Base-by-base conservation (phyloP, 1,140 invertebrate species). In the Battus philenor region DNA sequence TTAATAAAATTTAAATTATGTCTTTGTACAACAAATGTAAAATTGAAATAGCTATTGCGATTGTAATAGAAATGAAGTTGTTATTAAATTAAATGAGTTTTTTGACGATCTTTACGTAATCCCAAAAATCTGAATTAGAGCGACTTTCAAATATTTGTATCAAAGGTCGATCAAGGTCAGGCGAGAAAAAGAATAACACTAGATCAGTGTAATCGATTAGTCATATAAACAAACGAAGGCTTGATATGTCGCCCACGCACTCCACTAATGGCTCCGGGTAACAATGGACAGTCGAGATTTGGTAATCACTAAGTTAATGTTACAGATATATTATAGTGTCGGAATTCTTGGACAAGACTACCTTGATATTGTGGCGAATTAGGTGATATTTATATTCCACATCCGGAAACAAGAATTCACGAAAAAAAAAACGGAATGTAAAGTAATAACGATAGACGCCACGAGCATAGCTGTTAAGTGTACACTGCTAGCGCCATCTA, bases 311-410 rank as follows among this genome's bases (percentile, higher is more conserved):
- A 11, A 18, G 15, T n/a, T 32, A 32, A 32, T 34, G 16, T 18
- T 1, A 18, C 12, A 2, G 17, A 34, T 18, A 22, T 34, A 34
- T 34, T 11, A 34, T 5, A 20, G n/a, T 7, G 7, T 34, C 7
- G 16, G 32, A 34, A 34, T 34, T 34, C 20, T 34, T 13, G 15
- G 32, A 34, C 32, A 34, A 18, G 32, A 34, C 32, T 34, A 18
- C 32, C 32, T 34, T 34, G 32, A 34, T 34, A 34, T 18, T 34
- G 20, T 10, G 15, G 16, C 16, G n/a, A 34, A 17, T 34, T 18
- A 20, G 16, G 20, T 18, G 7, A 7, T 18, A 20, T 34, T 34
- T 34, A 22, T 34, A 34, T 34, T n/a, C 32, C 11, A 34, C 20
- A 17, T 34, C 32, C 32, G 32, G 32, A 17, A 34, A 18, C 17